A percentile compares a stretch with the other conserved stretches of the same genome.
Conservation (phyloP, 1,140 invertebrate species). For the Galendromus occidentalis region DNA sequence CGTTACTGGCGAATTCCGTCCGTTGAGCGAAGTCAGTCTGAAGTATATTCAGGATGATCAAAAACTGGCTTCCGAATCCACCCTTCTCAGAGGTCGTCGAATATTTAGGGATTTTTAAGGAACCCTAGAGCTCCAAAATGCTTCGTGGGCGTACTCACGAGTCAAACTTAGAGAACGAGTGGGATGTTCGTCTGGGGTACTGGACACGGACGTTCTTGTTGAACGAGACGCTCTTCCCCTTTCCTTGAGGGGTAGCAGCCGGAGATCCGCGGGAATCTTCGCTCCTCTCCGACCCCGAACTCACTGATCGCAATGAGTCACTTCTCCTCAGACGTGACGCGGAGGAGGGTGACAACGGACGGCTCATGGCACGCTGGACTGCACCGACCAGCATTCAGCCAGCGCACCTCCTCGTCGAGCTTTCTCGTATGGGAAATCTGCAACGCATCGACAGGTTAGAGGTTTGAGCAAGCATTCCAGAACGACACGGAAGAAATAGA, state of each 20-base stretch:
- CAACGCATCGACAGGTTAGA: too few relatives aligned
- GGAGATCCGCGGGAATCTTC: neutral
- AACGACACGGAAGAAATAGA: too few relatives aligned
- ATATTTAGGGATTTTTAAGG: too few relatives aligned
- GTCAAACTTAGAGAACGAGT: constrained; percentile 4
- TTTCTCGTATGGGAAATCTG: too few relatives aligned
- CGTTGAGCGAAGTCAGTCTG: constrained; percentile 1
- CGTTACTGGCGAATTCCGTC: neutral
- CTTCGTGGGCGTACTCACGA: neutral
- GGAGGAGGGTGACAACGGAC: constrained; percentile 6
- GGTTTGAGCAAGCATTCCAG: too few relatives aligned
- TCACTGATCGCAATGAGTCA: constrained; percentile 6
- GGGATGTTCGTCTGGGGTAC: neutral
- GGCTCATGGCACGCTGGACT: too few relatives aligned
- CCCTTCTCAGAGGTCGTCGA: too few relatives aligned
- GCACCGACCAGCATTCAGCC: too few relatives aligned
- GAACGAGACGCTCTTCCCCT: constrained; percentile 7
- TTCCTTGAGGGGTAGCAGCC: neutral
- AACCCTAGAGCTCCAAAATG: too few relatives aligned
- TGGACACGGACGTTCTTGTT: constrained; percentile 7
- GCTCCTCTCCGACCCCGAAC: neutral
- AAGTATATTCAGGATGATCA: too few relatives aligned
- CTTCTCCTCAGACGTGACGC: constrained; percentile 5
- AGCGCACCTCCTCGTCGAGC: too few relatives aligned
- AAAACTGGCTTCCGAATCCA: too few relatives aligned